Evolutionary conservation across 1,140 invertebrate genomes (phyloP).

Genomic region (Dolichoris vasculosae): DNA sequence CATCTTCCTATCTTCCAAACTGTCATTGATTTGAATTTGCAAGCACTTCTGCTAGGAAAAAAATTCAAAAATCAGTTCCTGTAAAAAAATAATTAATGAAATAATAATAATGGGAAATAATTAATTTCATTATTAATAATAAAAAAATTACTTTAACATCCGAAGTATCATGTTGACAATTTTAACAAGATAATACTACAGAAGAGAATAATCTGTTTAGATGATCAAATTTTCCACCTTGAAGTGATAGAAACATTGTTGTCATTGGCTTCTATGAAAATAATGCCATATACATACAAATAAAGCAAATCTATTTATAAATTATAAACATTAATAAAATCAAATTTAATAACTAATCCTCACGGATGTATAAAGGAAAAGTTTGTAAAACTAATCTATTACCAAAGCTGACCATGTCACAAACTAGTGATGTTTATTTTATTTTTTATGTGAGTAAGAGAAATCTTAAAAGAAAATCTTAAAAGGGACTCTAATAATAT

Average conservation of each 20-base stretch:
- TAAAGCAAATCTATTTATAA: too few species aligned
- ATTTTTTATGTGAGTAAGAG: too few species aligned
- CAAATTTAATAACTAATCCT: too few species aligned
- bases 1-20: conserved; percentile 91
- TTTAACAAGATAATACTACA: conserved; percentile 96
- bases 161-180: conserved; percentile 97
- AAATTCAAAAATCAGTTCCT: conserved; percentile 98
- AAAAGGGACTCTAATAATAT: too few species aligned
- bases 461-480: too few species aligned
- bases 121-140: not conserved
- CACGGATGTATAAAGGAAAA: too few species aligned
- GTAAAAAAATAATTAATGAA: conserved; percentile 44
- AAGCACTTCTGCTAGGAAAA: conserved; percentile 99
- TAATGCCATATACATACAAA: too few species aligned
- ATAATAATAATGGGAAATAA: not conserved
- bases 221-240: conserved; percentile 99
- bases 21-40: conserved; percentile 92
- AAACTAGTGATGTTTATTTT: too few species aligned
- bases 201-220: conserved; percentile 97
- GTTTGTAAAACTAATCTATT: too few species aligned
- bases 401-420: too few species aligned
- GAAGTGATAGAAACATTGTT: conserved; percentile 97
- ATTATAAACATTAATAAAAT: too few species aligned
- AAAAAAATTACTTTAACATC: conserved; percentile 91
- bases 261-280: conserved; percentile 94